Evolutionary conservation across 2,888 invertebrate species (phyloP).

Genomic region (Exocentrus adspersus): DNA sequence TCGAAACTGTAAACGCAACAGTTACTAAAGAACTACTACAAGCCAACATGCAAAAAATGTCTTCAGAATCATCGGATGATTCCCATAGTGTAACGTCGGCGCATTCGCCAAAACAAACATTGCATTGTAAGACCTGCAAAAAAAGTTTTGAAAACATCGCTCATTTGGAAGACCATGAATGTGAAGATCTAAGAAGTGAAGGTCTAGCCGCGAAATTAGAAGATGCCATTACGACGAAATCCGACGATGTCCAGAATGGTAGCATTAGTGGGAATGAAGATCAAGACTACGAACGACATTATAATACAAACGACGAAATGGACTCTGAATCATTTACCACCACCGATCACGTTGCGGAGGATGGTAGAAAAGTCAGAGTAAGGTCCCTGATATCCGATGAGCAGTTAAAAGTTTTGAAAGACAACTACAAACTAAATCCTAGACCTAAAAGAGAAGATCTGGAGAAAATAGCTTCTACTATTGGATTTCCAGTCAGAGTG

Average conservation of each 20-base stretch:
- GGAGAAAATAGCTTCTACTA: slow-evolving; percentile 83
- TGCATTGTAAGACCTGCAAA: slow-evolving; percentile 70
- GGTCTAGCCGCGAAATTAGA: slow-evolving; percentile 82
- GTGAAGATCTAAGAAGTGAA: slow-evolving; percentile 74
- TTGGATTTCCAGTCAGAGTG: slow-evolving; percentile 80
- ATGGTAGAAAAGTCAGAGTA: slow-evolving; percentile 86
- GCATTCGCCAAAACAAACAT: slow-evolving; percentile 59
- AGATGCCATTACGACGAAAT: slow-evolving; percentile 69
- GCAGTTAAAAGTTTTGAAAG: slow-evolving; percentile 88
- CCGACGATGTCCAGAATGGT: slow-evolving; percentile 67
- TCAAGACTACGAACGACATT: slow-evolving; percentile 59
- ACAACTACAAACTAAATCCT: slow-evolving; percentile 89
- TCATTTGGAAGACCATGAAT: slow-evolving; percentile 78
- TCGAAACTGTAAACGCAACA: slow-evolving; percentile 79
- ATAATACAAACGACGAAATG: slow-evolving; percentile 67
- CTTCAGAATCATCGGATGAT: slow-evolving; percentile 67
- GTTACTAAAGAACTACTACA: slow-evolving; percentile 80
- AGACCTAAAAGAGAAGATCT: slow-evolving; percentile 95
- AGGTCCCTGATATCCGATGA: slow-evolving; percentile 95
- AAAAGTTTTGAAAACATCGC: slow-evolving; percentile 69
- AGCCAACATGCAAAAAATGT: slow-evolving; percentile 74
- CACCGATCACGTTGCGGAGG: slow-evolving; percentile 63
- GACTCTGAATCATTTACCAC: slow-evolving; percentile 66
- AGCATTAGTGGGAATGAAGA: slow-evolving; percentile 62
- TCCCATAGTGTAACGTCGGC: slow-evolving; percentile 59